Evolutionary conservation across 35 echinoderm and acorn worm genomes (phyloP), one percentile per base, ranked within the genome.

Genomic region (Apostichopus japonicus): DNA sequence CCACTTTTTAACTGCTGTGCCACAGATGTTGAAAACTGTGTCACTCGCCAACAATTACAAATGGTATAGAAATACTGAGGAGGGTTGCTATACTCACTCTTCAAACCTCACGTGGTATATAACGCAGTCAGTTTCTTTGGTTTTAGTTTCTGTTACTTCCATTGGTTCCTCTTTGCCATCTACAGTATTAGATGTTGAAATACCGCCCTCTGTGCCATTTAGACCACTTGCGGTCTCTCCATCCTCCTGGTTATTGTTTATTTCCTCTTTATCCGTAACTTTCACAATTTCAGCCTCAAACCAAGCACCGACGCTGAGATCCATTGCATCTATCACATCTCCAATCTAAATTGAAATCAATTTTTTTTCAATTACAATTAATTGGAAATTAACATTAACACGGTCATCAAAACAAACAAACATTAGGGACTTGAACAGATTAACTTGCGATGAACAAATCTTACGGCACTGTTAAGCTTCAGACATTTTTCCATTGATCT

Each of bases 251-350:
- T 90, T 56, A 8, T 93, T 84, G 8, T 86, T 93, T 5, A 77
- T 77, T 21, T 90, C 92, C 14, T 78, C 87, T 33, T 80, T 88
- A 56, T 91, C 78, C 0, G 93, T 93, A n/a, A 99, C 77, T 33
- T 95, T 93, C 17, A 93, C 71, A 23, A 99, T 94, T 56, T 91
- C 86, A 44, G 97, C 97, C 56, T 99, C 97, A 93, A 99, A 99
- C 97, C 97, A 99, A 16, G 97, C 97, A 24, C 97, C 95, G 67
- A 99, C 95, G 27, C 95, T 95, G 19, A 99, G 61, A 67, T 99
- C 97, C 91, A 99, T 93, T 1, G 95, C 97, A 84, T 99, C 97
- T 24, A 99, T 92, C 10, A 99, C 92, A 91, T 99, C 97, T 54
- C 97, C 95, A 90, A 95, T 83, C 95, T 96, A 87, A 0, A 13